phyloP scores from a whole-genome alignment of 2,797 vertebrate genomes.

The Bradypodion ventrale region DNA sequence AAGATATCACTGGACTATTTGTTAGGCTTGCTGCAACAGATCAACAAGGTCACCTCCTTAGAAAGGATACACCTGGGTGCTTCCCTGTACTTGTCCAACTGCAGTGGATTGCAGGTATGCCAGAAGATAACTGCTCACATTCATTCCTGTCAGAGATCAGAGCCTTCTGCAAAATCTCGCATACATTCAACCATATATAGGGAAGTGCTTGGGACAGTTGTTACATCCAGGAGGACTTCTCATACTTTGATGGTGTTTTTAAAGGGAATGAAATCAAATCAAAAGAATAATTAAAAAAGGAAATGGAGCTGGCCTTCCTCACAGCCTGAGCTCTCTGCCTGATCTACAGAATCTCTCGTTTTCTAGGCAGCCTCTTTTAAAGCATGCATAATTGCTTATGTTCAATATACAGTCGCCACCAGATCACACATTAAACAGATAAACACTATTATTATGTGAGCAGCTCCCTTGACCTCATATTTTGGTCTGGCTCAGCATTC shows the following conservation, averaged over 20 bases:
- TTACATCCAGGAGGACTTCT: constrained; percentile 32
- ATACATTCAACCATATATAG: neutral
- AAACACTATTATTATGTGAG: constrained; percentile 77
- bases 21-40: too few relatives aligned
- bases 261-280: constrained; percentile 74
- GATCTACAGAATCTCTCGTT: constrained; percentile 55
- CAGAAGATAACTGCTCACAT: neutral
- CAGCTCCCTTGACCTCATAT: constrained; percentile 76
- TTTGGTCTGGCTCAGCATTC: constrained; percentile 75
- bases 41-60: too few relatives aligned
- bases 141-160: neutral
- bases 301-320: constrained; percentile 62
- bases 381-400: constrained; percentile 76
- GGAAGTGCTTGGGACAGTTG: neutral
- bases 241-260: constrained; percentile 63
- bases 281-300: constrained; percentile 45
- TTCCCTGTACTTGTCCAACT: too few relatives aligned
- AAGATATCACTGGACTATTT: too few relatives aligned
- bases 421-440: constrained; percentile 82
- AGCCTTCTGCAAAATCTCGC: neutral
- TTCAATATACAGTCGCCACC: constrained; percentile 72
- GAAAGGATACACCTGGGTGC: neutral
- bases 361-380: constrained; percentile 74
- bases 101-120: neutral
- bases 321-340: constrained; percentile 66